Evolutionary conservation across 2,113 vertebrate species (phyloP).

Genomic region (Semnopithecus entellus): DNA sequence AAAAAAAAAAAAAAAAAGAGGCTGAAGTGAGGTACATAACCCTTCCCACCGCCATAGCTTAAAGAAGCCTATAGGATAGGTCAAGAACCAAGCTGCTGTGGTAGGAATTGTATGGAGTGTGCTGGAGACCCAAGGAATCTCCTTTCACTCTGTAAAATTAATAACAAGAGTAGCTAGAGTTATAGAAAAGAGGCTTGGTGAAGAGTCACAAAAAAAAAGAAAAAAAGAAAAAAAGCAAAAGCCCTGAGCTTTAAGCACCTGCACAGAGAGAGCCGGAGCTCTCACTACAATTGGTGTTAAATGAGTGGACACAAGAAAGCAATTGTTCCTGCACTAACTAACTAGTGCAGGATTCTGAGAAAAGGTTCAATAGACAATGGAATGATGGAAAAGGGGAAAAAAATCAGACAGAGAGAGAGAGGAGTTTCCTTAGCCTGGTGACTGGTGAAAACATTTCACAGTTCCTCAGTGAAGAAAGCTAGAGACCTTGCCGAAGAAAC

Average conservation of each 20-base stretch:
- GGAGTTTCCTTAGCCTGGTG: background rate
- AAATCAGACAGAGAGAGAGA: background rate
- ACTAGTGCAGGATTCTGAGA: background rate
- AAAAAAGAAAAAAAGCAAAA: background rate
- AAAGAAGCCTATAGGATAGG: background rate
- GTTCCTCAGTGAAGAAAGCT: slow-evolving; percentile 1
- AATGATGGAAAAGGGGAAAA: background rate
- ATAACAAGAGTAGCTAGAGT: background rate
- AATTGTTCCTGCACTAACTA: background rate
- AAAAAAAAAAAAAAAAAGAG: no score
- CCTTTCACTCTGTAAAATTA: background rate
- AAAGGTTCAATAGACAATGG: background rate
- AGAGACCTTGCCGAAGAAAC: background rate
- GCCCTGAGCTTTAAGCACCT: background rate
- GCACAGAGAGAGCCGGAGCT: background rate
- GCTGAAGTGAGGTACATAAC: background rate
- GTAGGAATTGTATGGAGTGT: background rate
- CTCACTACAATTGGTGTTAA: background rate
- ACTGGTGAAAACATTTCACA: background rate
- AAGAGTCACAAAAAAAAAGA: background rate
- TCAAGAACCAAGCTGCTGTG: background rate
- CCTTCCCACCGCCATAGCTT: background rate
- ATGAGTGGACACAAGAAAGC: background rate
- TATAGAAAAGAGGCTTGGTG: background rate
- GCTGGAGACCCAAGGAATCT: background rate